phyloP scores from a whole-genome alignment of 2,113 vertebrate genomes.

The Pleuronectes platessa region DNA sequence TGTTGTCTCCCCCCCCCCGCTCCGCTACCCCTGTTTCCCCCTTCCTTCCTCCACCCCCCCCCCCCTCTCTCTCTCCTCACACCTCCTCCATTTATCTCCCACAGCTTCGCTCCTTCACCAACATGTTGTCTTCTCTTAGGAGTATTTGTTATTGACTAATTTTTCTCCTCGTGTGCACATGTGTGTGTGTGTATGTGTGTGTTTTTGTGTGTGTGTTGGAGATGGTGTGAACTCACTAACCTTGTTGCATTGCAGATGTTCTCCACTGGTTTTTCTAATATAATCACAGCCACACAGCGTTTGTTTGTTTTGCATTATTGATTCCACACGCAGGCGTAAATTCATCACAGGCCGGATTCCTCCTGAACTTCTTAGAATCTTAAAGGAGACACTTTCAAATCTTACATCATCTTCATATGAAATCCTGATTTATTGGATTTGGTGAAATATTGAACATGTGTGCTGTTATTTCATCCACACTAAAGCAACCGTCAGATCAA shows the following conservation, averaged over 20 bases:
- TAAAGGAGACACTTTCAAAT: neutral
- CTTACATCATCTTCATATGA: neutral
- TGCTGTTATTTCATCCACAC: too few species aligned
- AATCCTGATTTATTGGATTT: too few species aligned
- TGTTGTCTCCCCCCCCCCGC: constrained; percentile 33
- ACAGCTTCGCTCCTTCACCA: constrained; percentile 32
- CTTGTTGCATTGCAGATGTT: constrained; percentile 60
- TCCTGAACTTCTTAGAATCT: neutral
- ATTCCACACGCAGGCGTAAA: neutral
- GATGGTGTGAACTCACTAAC: constrained; percentile 42
- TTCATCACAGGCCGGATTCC: neutral
- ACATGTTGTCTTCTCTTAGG: constrained; percentile 43
- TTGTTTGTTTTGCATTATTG: constrained; percentile 53
- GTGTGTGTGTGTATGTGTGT: neutral
- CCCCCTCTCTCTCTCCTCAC: neutral
- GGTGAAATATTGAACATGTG: too few species aligned
- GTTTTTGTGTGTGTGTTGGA: neutral
- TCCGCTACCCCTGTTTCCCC: neutral
- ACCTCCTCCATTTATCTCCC: constrained; percentile 25
- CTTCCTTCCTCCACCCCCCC: neutral
- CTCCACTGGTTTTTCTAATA: constrained; percentile 37
- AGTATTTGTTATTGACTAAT: constrained; percentile 51
- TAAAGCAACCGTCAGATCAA: too few species aligned
- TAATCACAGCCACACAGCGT: constrained; percentile 26
- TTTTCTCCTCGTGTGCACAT: constrained; percentile 7